These are phyloP conservation scores for Nesometra sesokonis DNA, from an alignment of 35 echinoderm and acorn worm species.

Conservation along the genomic window DNA sequence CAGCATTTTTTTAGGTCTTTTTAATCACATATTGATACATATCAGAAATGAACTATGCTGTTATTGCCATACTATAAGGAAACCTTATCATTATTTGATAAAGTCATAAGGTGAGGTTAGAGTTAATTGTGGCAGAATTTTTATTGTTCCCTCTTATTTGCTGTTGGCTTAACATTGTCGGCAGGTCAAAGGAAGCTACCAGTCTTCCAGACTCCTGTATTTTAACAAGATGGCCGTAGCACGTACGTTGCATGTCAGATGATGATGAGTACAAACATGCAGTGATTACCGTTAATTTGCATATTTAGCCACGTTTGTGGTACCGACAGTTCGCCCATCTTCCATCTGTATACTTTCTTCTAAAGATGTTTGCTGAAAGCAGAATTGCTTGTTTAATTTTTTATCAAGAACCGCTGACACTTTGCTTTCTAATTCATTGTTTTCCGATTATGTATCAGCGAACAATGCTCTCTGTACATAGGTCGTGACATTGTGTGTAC, in stretches of 20 bases:
- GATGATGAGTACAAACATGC: neutral
- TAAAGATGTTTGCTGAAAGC: neutral
- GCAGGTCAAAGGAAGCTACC: neutral
- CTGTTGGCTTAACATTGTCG: neutral
- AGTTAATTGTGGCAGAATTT: neutral
- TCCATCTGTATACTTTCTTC: neutral
- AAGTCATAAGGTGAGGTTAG: neutral
- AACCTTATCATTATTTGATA: neutral
- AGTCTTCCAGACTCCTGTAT: neutral
- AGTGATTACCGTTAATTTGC: neutral
- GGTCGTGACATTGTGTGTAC: neutral
- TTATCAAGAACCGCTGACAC: neutral
- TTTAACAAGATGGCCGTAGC: no score
- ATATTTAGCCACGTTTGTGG: neutral
- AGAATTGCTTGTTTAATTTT: neutral
- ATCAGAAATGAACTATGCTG: no score
- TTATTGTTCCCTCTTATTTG: neutral
- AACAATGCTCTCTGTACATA: neutral
- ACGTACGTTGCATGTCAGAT: neutral
- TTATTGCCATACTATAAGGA: no score
- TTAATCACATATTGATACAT: no score
- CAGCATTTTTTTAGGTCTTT: no score
- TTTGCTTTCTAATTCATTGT: neutral
- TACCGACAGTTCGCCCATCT: neutral
- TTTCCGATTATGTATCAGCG: neutral